Evolutionary conservation across 35 echinoderm and acorn worm species (phyloP), one percentile per base, ranked within the genome.

Genomic region (Acanthaster planci): DNA sequence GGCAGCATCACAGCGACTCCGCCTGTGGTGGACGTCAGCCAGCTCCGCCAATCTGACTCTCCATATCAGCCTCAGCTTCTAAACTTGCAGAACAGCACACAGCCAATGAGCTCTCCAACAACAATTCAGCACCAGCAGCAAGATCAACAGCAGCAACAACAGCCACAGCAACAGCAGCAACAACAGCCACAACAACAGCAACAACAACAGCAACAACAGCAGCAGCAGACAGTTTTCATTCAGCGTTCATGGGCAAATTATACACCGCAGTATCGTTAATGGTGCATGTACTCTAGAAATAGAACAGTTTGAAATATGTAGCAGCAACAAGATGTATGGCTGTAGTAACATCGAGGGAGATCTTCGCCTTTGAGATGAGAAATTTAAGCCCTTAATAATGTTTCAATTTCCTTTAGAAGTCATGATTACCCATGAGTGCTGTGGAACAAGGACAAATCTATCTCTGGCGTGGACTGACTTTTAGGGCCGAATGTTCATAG

Each of bases 21-120:
- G 26, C 83, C 77, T 35, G 80, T 89, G 15, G 81, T 80, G 2
- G 89, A 96, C 22, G 81, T 92, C 86, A 89, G 88, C 39, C 94
- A 97, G n/a, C 76, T 92, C 16, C 81, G 80, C 19, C 93, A 96
- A 76, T 80, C 90, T 18, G 52, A 76, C 3, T 82, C 90, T 5
- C 85, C 77, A 30, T 77, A 84, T 16, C 90, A 92, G 67, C 84
- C 86, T 0, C 94, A 94, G 92, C 88, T 60, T 60, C 78, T 82
- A 17, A 84, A 23, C 52, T 79, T 77, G 40, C 94, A 59, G 57
- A 60, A 58, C 23, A 60, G 52, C 82, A 84, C 36, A 22, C 90
- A 85, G 77, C 93, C 67, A 19, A 90, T 77, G 68, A 91, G 77
- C 47, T 80, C 79, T 22, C 80, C 88, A 60, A 79, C 86, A 38